Conservation (phyloP, 2,888 invertebrate species). For the Euplagia quadripunctaria region DNA sequence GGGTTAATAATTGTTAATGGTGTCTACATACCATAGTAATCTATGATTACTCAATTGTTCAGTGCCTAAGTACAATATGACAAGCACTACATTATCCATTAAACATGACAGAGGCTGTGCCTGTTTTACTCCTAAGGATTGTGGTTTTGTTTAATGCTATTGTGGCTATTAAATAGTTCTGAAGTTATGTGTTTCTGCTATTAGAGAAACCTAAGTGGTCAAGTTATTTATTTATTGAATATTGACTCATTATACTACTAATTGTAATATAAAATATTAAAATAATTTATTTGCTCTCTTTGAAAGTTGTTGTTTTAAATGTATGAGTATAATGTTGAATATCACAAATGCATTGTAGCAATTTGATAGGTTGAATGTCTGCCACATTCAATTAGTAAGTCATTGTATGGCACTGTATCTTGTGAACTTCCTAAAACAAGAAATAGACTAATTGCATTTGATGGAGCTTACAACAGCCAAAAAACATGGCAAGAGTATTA, state of each 20-base stretch:
- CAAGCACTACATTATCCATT: constrained; percentile 47
- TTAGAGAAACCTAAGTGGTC: constrained; percentile 31
- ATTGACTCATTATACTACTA: constrained; percentile 4
- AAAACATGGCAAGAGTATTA: background rate
- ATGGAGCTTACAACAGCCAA: background rate
- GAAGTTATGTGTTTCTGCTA: constrained; percentile 35
- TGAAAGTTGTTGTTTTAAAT: constrained; percentile 14
- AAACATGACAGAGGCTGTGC: constrained; percentile 49
- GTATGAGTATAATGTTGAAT: background rate
- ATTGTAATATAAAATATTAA: constrained; percentile 5
- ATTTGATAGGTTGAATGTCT: background rate
- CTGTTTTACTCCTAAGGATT: constrained; percentile 50
- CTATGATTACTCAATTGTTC: constrained; percentile 30
- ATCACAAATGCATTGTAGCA: background rate
- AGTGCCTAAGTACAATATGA: constrained; percentile 48
- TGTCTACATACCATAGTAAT: background rate
- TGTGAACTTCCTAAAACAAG: background rate
- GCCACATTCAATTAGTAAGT: constrained; percentile 2
- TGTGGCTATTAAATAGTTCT: constrained; percentile 41
- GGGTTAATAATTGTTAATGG: constrained; percentile 60
- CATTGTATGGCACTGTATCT: background rate
- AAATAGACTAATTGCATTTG: background rate
- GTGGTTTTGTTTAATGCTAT: constrained; percentile 54
- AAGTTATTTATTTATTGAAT: constrained; percentile 33
- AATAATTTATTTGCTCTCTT: constrained; percentile 37